Conservation (phyloP, 1,140 invertebrate genomes). For the Myzus persicae region DNA sequence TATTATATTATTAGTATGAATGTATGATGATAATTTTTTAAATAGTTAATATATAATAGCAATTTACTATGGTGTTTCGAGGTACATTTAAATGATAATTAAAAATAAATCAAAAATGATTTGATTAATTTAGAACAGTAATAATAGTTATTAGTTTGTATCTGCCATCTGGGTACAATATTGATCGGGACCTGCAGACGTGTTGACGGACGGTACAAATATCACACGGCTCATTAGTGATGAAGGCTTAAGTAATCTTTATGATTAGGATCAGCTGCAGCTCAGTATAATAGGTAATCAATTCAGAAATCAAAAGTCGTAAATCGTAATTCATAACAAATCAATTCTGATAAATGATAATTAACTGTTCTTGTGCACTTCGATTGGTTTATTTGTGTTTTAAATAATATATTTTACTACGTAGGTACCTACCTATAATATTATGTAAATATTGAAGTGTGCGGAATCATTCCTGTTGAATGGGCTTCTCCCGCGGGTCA, state of each 20-base stretch:
- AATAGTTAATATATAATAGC: too few relatives aligned
- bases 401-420: not conserved
- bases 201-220: not conserved
- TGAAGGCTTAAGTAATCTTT: not conserved
- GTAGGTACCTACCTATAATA: conserved; percentile 26
- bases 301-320: not conserved
- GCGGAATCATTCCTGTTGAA: conserved; percentile 51
- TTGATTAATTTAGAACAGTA: not conserved
- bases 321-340: not conserved
- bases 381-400: not conserved
- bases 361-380: not conserved
- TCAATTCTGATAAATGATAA: not conserved
- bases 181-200: not conserved
- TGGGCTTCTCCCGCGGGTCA: conserved; percentile 13
- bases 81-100: too few relatives aligned
- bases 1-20: too few relatives aligned
- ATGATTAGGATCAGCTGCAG: not conserved
- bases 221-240: too few relatives aligned
- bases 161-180: not conserved
- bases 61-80: too few relatives aligned
- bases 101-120: too few relatives aligned
- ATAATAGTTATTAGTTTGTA: not conserved
- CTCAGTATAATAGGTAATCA: not conserved
- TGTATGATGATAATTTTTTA: too few relatives aligned
- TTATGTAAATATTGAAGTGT: conserved; percentile 46